A percentile compares a stretch with the other conserved stretches of the same genome.
phyloP scores from a whole-genome alignment of 2,113 vertebrate genomes.

The Natator depressus region DNA sequence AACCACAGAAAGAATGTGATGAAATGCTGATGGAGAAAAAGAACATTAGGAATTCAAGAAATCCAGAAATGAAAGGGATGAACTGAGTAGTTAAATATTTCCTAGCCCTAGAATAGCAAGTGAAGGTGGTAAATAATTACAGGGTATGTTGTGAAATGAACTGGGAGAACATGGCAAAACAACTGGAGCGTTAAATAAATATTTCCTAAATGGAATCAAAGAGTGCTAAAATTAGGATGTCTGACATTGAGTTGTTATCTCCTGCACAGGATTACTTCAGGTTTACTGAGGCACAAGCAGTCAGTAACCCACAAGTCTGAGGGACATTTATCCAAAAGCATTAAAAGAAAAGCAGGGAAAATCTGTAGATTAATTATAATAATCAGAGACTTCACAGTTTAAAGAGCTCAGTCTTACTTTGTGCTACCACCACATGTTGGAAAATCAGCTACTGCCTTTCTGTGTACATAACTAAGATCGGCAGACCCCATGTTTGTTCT shows the following conservation, averaged over 20 bases:
- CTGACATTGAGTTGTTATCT: slow-evolving; percentile 54
- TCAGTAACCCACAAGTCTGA: background rate
- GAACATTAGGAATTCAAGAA: background rate
- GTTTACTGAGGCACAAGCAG: slow-evolving; percentile 46
- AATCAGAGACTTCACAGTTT: background rate
- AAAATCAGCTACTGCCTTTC: background rate
- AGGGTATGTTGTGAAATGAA: slow-evolving; percentile 44
- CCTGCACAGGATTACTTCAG: background rate
- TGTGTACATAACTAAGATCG: background rate
- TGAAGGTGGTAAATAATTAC: background rate
- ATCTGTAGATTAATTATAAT: background rate
- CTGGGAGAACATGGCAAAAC: slow-evolving; percentile 36
- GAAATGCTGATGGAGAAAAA: background rate
- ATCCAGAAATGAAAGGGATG: background rate
- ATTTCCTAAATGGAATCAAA: slow-evolving; percentile 29
- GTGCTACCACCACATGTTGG: accelerated
- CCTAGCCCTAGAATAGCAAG: background rate
- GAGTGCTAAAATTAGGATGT: slow-evolving; percentile 32
- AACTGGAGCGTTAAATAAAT: slow-evolving; percentile 56
- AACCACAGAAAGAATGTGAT: background rate
- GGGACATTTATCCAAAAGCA: background rate
- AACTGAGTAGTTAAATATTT: background rate
- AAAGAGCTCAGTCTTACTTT: background rate
- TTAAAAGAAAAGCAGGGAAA: background rate
- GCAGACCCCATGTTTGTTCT: background rate